Base-by-base conservation (phyloP, 2,888 invertebrate genomes). In the Aphrophora alni region DNA sequence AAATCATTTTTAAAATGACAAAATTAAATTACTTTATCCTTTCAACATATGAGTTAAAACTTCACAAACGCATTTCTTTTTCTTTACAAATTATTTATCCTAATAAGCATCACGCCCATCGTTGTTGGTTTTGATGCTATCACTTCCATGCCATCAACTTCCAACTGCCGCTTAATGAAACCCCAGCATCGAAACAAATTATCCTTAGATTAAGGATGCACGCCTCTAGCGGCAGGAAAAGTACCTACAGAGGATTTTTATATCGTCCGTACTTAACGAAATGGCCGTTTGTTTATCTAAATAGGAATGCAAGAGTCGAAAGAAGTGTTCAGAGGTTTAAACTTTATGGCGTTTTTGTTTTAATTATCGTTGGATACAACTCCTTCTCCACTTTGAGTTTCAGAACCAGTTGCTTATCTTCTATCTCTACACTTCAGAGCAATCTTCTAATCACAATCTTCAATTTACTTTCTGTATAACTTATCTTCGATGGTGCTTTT, bases 291-390 rank as follows among this genome's bases (percentile, higher is more conserved):
- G 8, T 12, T 59, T 59, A 59, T 59, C 59, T 59, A 59, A 59
- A 59, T 59, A 59, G 21, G 59, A 21, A 59, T 59, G 59, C 21
- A 59, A 14, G 44, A 44, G 14, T 44, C 59, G 59, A 59, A 59
- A 59, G 59, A 59, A 59, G 59, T 21, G 59, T 59, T 14, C 14
- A 2, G 12, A 4, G 44, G 44, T 17, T 59, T 59, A 21, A 21
- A 59, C 21, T 59, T 59, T 59, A 59, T 59, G 59, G 59, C 44
- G 59, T 59, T 59, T 59, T 59, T 59, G 59, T 59, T 59, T 59
- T 59, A 59, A 59, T 59, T 59, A 59, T 59, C 59, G 1, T 14
- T 59, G 21, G 12, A n/a, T 14, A 2, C 21, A 4, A n/a, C 21
- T 59, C 59, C 14, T 4, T 59, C n/a, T 59, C 21, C 14, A 3